Evolutionary conservation across 2,797 vertebrate genomes (phyloP).

Genomic region (Numenius phaeopus): DNA sequence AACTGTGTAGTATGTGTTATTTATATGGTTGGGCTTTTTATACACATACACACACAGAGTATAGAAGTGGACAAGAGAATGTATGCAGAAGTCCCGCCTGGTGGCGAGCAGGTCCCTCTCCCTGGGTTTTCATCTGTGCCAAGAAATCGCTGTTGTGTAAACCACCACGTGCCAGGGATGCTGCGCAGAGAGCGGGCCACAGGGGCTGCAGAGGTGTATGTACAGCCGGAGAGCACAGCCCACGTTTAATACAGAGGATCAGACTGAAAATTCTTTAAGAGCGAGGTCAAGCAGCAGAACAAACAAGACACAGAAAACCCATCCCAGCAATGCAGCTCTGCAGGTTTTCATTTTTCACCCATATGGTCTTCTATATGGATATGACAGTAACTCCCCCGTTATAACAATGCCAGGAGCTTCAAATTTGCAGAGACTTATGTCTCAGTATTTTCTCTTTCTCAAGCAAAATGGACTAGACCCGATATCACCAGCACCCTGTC

Average conservation of each 20-base stretch:
- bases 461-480: accelerated
- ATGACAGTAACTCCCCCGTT: accelerated
- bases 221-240: background rate
- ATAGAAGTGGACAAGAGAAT: accelerated
- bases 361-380: too few relatives aligned
- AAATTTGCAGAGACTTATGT: accelerated
- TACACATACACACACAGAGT: accelerated
- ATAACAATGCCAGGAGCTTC: accelerated
- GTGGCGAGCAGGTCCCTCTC: background rate
- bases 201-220: background rate
- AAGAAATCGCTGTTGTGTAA: accelerated
- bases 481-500: accelerated
- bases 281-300: background rate
- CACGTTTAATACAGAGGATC: accelerated
- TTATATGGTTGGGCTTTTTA: background rate
- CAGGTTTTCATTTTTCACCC: background rate
- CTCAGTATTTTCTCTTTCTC: background rate
- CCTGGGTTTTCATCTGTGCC: background rate
- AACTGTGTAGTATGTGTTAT: background rate
- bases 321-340: background rate
- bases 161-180: accelerated
- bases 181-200: background rate
- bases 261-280: background rate
- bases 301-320: background rate
- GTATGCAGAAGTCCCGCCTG: accelerated